Base-by-base conservation (phyloP, 2,797 vertebrate species). In the Lacerta viridis region DNA sequence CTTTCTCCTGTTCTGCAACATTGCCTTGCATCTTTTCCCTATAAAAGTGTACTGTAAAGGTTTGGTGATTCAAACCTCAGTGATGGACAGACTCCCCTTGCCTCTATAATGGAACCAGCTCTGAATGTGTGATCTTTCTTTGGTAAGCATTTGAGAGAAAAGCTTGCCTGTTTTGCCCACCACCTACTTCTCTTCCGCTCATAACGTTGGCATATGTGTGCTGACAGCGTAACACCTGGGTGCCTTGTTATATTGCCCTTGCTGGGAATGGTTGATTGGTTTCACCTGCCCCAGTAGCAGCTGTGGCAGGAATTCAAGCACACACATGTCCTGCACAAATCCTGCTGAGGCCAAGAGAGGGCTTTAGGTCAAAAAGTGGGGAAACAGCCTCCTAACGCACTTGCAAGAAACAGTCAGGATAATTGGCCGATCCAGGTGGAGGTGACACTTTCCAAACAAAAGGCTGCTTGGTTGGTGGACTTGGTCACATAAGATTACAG, bases 331-430 rank as follows among this genome's bases (percentile, higher is more conserved):
- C 33, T 8, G 23, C 84, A 43, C 43, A 41, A 64, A 83, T 9
- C 15, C 3, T 7, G 23, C 66, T 41, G 46, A 39, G 36, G 43
- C n/a, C 71, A 81, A 55, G 50, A 74, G 11, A 69, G 25, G 9
- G 46, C 36, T 69, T 83, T 78, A 43, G 75, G 17, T 71, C 29
- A 17, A 5, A 18, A 61, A 74, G 15, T 55, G 9, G 33, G 9
- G 27, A 33, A 87, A 74, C 27, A 46, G 74, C 33, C 39, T 29
- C 64, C 59, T 84, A 55, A 76, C 46, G 50, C 50, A 33, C 41
- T 84, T 84, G 72, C 64, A 83, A 55, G 46, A 68, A 88, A 84
- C 20, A 84, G 68, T 59, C 80, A 41, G 27, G 46, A 59, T 29
- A 76, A 88, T 15, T 39, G 78, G 25, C n/a, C 2, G 23, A 39